Base-by-base conservation (phyloP, 1,140 invertebrate genomes). In the Leptoteleia sp. region DNA sequence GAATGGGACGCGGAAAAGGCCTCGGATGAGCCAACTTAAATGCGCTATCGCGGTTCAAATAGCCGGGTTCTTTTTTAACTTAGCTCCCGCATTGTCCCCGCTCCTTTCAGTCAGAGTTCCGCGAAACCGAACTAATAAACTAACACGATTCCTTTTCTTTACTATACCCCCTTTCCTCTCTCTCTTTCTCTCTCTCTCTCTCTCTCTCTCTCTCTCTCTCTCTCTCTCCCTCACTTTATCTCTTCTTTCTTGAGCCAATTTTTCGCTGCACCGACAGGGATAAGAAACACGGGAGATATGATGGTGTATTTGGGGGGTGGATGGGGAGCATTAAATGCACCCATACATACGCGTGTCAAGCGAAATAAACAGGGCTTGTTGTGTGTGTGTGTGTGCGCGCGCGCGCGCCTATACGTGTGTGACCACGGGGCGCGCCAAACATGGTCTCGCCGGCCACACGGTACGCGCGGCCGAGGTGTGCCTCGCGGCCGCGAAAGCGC, bases 91-190 rank as follows among this genome's bases (percentile, higher is more conserved):
- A n/a, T n/a, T n/a, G n/a, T 1, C 29, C 25, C 25, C 22, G 33
- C 42, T 43, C 15, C 27, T 61, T 61, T 48, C 57, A 38, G 12
- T 48, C 19, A 9, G 40, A 48, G 33, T 50, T 64, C 11, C 8
- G 13, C 29, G 45, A 64, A 50, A 64, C 43, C 45, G 43, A 64
- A 64, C 59, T 64, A 64, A 64, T 64, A 64, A 64, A 64, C 33
- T 47, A 31, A 50, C 59, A 42, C 25, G 43, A 64, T n/a, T n/a
- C n/a, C n/a, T n/a, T n/a, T n/a, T n/a, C n/a, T n/a, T n/a, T n/a
- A n/a, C n/a, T n/a, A n/a, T n/a, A n/a, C n/a, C n/a, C n/a, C n/a
- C n/a, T n/a, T n/a, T n/a, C n/a, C n/a, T n/a, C n/a, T n/a, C n/a
- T n/a, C n/a, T n/a, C n/a, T n/a, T n/a, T n/a, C n/a, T n/a, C n/a